Percentiles rank a stretch among this genome's conserved stretches.
Evolutionary conservation across 2,797 vertebrate species (phyloP).

Genomic region (Luscinia megarhynchos): DNA sequence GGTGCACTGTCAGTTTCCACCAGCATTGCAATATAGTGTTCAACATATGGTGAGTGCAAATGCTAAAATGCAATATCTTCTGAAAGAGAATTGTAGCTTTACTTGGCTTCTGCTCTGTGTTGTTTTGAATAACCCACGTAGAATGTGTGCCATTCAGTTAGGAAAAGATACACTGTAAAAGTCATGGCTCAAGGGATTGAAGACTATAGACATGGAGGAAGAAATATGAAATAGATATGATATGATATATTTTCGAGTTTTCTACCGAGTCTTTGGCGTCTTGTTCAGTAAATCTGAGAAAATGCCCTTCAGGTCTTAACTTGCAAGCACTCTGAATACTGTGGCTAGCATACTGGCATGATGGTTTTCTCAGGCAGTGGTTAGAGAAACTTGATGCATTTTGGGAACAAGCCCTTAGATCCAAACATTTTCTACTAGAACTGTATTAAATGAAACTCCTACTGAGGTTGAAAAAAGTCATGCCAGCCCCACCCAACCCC

Average conservation of each 20-base stretch:
- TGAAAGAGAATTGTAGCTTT: neutral
- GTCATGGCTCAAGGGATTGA: neutral
- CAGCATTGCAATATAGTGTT: neutral
- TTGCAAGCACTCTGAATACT: neutral
- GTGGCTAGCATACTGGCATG: neutral
- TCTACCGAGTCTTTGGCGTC: neutral
- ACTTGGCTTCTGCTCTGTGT: neutral
- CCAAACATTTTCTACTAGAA: neutral
- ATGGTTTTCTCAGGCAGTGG: neutral
- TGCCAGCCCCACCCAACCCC: fast-evolving
- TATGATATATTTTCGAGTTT: neutral
- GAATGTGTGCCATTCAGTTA: neutral
- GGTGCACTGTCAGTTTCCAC: neutral
- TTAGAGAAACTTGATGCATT: neutral
- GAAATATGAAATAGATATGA: neutral
- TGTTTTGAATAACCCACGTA: neutral
- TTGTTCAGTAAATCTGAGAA: neutral
- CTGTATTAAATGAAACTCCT: neutral
- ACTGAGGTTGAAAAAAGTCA: neutral
- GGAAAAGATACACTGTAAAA: neutral
- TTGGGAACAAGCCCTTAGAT: neutral
- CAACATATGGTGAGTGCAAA: neutral
- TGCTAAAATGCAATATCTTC: neutral
- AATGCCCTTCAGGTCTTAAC: neutral
- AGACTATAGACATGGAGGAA: neutral